These are phyloP conservation scores for Drosophila fuyamai DNA, from an alignment of 1,140 invertebrate species.

Conservation along the genomic window DNA sequence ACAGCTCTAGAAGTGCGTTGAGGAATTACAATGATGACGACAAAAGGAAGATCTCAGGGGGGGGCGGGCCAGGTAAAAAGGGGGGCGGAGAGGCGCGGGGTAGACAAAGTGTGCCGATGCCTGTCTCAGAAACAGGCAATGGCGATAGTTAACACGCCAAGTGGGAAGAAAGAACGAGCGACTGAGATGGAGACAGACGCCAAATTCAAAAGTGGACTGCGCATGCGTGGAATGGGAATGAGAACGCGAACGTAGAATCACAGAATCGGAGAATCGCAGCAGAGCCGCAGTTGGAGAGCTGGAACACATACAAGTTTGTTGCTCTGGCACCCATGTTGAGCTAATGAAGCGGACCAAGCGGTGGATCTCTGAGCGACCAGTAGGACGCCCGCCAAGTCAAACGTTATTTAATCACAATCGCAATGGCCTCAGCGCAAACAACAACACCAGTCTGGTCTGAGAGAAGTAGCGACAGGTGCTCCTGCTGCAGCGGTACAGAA, in stretches of 20 bases:
- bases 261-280: not conserved
- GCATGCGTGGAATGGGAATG: conserved; percentile 78
- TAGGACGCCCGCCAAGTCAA: conserved; percentile 68
- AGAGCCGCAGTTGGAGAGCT: conserved; percentile 1
- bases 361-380: conserved; percentile 10
- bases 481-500: conserved; percentile 25
- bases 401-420: conserved; percentile 81
- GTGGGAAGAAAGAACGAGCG: conserved; percentile 43
- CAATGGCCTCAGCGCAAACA: conserved; percentile 44
- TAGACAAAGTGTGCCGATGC: conserved; percentile 59
- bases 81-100: not conserved
- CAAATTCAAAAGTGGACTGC: conserved; percentile 78
- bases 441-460: conserved; percentile 37
- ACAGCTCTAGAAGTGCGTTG: conserved; percentile 53
- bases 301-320: conserved; percentile 43
- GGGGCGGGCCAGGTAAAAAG: not conserved
- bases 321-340: conserved; percentile 48
- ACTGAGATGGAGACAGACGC: conserved; percentile 54
- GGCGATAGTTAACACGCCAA: conserved; percentile 76
- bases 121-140: conserved; percentile 60
- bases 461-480: conserved; percentile 31
- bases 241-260: conserved; percentile 21
- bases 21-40: conserved; percentile 70
- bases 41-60: conserved; percentile 9
- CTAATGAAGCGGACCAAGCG: conserved; percentile 65